Base-by-base conservation (phyloP, 2,888 invertebrate genomes). In the Platycnemis pennipes region DNA sequence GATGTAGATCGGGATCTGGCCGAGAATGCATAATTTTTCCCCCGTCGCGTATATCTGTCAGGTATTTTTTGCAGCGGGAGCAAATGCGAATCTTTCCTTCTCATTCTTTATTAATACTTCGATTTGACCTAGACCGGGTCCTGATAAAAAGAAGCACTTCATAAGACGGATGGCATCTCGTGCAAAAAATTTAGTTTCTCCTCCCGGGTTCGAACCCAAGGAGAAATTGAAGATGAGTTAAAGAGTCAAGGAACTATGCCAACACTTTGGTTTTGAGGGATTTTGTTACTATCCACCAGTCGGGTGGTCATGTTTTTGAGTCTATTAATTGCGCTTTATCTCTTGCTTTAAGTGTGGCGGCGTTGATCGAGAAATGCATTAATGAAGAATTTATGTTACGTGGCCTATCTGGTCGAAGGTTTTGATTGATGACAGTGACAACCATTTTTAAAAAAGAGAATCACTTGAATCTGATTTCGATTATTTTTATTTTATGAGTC, bases 81-180 rank as follows among this genome's bases (percentile, higher is more conserved):
- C 63, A 91, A 49, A 91, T 63, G 91, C 26, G 37, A 56, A 56
- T 37, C 56, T 42, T 89, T 56, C 91, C 37, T n/a, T 77, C 77
- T 77, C 37, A 31, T 77, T 37, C 77, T 91, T 91, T 91, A 91
- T 91, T 91, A 91, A 91, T 91, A 44, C 91, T 44, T 91, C 37
- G 91, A 63, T 91, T 91, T 91, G 69, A 91, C 69, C 91, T 91
- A 44, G 56, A 45, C 56, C 11, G 44, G 91, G 37, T 63, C 44
- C 42, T 69, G 63, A 91, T 69, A 37, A 44, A 69, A 69, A 91
- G 63, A 91, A 91, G 44, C 22, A 11, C n/a, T 44, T 63, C 11
- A 26, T 26, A 91, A 56, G 89, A 89, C 89, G 31, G 56, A 89
- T 89, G 89, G 42, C 37, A 2, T 37, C n/a, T 44, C 31, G 8